Conservation (phyloP, 1,140 invertebrate species). For the Microvelia longipes region DNA sequence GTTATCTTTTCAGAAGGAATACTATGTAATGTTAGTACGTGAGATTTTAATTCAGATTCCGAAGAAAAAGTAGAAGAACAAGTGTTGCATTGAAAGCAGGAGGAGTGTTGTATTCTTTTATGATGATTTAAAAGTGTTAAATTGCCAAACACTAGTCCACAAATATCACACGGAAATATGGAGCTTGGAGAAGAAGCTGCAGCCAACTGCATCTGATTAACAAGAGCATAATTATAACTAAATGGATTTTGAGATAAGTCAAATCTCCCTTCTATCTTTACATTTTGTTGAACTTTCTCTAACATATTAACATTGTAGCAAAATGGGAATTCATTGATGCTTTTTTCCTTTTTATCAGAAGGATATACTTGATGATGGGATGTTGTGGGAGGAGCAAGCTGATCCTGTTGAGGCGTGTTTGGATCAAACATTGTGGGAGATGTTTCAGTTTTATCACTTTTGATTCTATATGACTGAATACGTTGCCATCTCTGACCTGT, state of each 20-base stretch:
- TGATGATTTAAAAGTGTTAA: constrained; percentile 60
- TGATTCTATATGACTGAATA: no score
- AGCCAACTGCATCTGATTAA: constrained; percentile 39
- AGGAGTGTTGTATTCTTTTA: constrained; percentile 56
- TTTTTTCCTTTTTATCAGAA: not conserved
- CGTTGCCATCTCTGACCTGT: not conserved
- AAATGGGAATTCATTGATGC: constrained; percentile 35
- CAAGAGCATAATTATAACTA: constrained; percentile 36
- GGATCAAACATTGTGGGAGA: not conserved
- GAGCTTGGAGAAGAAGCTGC: constrained; percentile 57
- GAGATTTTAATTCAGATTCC: constrained; percentile 24
- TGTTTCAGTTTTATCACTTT: no score
- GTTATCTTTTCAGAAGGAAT: constrained; percentile 18
- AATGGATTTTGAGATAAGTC: constrained; percentile 36
- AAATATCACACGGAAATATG: constrained; percentile 71
- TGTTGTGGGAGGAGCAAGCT: not conserved
- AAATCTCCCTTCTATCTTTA: constrained; percentile 33
- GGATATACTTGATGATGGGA: not conserved
- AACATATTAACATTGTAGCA: constrained; percentile 41
- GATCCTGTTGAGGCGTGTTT: not conserved
- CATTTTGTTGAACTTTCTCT: constrained; percentile 29
- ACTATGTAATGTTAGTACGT: constrained; percentile 19
- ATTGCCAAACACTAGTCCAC: constrained; percentile 64
- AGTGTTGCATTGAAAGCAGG: constrained; percentile 18
- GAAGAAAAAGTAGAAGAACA: constrained; percentile 23